phyloP scores from a whole-genome alignment of 2,113 vertebrate genomes.

The Leptobrachium leishanense region DNA sequence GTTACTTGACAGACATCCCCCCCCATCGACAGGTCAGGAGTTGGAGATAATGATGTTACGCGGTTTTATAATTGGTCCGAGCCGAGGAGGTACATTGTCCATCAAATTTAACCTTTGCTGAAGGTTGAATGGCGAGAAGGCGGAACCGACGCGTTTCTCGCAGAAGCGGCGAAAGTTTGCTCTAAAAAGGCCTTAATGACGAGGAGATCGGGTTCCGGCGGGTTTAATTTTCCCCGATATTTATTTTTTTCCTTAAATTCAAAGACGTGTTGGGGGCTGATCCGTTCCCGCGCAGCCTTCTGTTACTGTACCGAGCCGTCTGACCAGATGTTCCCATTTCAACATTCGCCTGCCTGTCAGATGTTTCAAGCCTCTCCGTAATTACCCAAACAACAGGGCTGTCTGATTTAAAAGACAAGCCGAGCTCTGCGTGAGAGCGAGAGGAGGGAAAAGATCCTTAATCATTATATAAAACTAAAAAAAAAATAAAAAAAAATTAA shows the following conservation, averaged over 20 bases:
- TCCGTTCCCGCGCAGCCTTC: conserved; percentile 22
- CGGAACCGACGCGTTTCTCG: background rate
- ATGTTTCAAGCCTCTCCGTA: conserved; percentile 35
- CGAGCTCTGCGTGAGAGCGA: background rate
- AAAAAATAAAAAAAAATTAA: background rate
- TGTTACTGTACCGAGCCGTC: conserved; percentile 16
- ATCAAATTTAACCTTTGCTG: background rate
- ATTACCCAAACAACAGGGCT: conserved; percentile 38
- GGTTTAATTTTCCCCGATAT: too few relatives aligned
- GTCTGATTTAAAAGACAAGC: conserved; percentile 28
- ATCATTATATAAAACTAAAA: background rate
- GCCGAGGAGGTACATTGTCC: background rate
- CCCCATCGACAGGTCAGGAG: background rate
- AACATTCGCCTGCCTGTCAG: conserved; percentile 29
- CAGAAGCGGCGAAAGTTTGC: background rate
- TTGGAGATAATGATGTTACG: background rate
- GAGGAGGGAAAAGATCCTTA: conserved; percentile 6
- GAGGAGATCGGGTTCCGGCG: too few relatives aligned
- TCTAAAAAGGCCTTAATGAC: background rate
- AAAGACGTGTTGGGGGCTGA: conserved; percentile 18
- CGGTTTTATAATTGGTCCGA: background rate
- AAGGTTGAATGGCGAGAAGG: too few relatives aligned
- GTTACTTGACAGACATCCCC: background rate
- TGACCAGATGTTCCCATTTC: conserved; percentile 36
- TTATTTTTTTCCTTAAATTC: background rate